Conservation (phyloP, 2,888 invertebrate genomes). For the Apodemia hepburni region DNA sequence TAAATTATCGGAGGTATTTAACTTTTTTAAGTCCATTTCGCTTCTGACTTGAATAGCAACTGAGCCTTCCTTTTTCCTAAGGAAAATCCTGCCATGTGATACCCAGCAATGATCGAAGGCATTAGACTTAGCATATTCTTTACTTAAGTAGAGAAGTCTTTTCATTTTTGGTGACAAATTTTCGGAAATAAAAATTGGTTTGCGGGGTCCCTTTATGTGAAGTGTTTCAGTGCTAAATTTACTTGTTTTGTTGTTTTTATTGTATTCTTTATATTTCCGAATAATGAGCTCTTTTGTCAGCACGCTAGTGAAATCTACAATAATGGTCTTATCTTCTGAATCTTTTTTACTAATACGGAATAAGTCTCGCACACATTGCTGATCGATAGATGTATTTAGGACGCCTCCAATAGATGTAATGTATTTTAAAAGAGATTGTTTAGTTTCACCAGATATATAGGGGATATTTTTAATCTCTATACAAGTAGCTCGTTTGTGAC, state of each 20-base stretch:
- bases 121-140: background rate
- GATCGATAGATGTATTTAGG: background rate
- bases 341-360: no score
- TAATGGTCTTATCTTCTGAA: no score
- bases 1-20: background rate
- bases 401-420: background rate
- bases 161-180: background rate
- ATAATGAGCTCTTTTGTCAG: background rate
- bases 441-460: background rate
- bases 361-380: background rate
- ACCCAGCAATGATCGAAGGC: background rate
- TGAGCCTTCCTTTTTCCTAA: background rate
- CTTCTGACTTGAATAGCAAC: background rate
- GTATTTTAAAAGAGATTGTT: background rate
- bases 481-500: background rate
- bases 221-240: background rate
- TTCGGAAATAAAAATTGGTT: background rate
- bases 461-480: background rate
- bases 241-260: background rate
- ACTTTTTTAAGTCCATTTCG: background rate
- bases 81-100: background rate
- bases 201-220: background rate
- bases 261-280: background rate
- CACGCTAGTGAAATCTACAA: no score
- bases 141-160: background rate